Evolutionary conservation across 2,888 invertebrate genomes (phyloP).

Genomic region (Pammene fasciana): DNA sequence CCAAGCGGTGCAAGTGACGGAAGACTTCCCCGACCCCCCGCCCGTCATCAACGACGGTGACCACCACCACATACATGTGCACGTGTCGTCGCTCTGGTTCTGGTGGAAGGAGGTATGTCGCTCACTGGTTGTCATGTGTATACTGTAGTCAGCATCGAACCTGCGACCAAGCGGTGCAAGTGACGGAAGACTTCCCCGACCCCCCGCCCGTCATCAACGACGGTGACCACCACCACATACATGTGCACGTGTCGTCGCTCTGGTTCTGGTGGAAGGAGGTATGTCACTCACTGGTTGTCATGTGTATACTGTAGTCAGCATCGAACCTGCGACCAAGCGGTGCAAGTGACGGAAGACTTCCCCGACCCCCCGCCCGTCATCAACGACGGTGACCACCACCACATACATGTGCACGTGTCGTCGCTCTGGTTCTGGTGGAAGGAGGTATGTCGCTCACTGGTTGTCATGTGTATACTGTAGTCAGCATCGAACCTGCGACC

Average conservation of each 20-base stretch:
- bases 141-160: too few relatives aligned
- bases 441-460: too few relatives aligned
- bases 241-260: constrained; percentile 88
- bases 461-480: too few relatives aligned
- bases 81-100: constrained; percentile 89
- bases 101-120: constrained; percentile 88
- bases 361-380: background rate
- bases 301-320: too few relatives aligned
- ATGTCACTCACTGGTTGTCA: too few relatives aligned
- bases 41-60: constrained; percentile 8
- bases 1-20: constrained; percentile 69
- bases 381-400: constrained; percentile 69
- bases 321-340: constrained; percentile 77
- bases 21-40: constrained; percentile 47
- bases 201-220: background rate
- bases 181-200: constrained; percentile 55
- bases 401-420: constrained; percentile 87
- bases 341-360: constrained; percentile 66
- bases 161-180: constrained; percentile 74
- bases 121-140: too few relatives aligned
- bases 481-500: constrained; percentile 79
- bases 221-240: constrained; percentile 83
- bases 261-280: constrained; percentile 92
- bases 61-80: constrained; percentile 86
- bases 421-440: constrained; percentile 92